A percentile compares a stretch with the other conserved stretches of the same genome.
Evolutionary conservation across 2,797 vertebrate genomes (phyloP).

Genomic region (Odontamblyopus rebecca): DNA sequence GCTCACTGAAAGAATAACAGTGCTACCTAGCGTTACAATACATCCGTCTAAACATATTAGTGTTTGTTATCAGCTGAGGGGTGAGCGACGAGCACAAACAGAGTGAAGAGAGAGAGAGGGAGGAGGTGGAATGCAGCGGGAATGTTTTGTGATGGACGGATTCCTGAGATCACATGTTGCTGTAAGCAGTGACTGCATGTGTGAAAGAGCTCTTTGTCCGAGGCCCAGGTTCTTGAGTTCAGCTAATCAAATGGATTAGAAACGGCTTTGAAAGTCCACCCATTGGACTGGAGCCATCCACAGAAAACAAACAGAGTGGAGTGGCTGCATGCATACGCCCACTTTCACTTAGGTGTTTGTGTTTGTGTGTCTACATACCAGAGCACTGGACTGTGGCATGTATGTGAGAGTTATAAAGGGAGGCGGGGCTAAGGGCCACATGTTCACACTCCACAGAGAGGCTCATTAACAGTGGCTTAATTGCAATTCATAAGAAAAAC

Average conservation of each 20-base stretch:
- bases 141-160: conserved; percentile 71
- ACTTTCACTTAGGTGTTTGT: conserved; percentile 56
- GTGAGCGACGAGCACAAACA: conserved; percentile 35
- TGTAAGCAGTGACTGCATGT: conserved; percentile 65
- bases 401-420: conserved; percentile 22
- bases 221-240: conserved; percentile 69
- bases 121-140: conserved; percentile 45
- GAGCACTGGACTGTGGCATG: conserved; percentile 34
- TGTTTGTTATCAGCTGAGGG: conserved; percentile 36
- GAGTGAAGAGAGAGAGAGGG: conserved; percentile 27
- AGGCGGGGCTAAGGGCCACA: conserved; percentile 9
- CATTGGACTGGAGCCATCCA: conserved; percentile 60
- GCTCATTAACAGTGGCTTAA: conserved; percentile 25
- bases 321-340: conserved; percentile 47
- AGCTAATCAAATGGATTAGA: conserved; percentile 82
- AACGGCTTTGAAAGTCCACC: conserved; percentile 73
- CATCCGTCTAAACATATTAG: conserved; percentile 14
- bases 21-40: not conserved
- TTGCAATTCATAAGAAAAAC: conserved; percentile 17
- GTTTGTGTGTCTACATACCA: conserved; percentile 61
- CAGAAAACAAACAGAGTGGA: conserved; percentile 71
- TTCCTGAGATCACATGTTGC: conserved; percentile 74
- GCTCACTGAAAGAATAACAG: conserved; percentile 14
- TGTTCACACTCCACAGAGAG: conserved; percentile 15
- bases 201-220: conserved; percentile 80